Conservation (phyloP, 2,797 vertebrate species). For the Ctenosaura bakeri region DNA sequence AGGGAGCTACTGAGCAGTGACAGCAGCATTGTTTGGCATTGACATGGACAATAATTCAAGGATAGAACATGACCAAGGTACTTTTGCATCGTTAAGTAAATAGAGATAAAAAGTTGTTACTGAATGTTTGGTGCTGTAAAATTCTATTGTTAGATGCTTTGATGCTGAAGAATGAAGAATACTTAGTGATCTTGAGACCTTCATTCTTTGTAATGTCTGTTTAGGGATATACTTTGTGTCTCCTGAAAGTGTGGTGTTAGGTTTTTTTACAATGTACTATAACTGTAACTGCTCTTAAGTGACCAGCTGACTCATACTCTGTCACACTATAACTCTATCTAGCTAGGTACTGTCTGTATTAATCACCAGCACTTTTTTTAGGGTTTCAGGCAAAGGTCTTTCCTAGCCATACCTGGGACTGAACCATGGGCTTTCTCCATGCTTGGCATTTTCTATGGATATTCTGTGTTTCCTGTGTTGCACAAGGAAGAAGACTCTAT, state of each 20-base stretch:
- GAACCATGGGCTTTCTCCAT: background rate
- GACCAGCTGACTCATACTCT: background rate
- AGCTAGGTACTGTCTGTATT: background rate
- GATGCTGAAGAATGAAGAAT: background rate
- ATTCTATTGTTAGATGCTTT: background rate
- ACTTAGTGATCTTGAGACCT: background rate
- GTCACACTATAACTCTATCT: background rate
- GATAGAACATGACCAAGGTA: background rate
- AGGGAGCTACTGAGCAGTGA: background rate
- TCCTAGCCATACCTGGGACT: background rate
- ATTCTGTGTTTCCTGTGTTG: background rate
- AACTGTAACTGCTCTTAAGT: background rate
- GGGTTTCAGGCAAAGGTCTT: too few relatives aligned
- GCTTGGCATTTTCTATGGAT: too few relatives aligned
- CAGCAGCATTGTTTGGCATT: background rate
- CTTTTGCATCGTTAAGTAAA: background rate
- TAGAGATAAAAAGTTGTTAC: background rate
- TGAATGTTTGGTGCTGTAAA: accelerated
- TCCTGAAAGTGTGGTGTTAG: background rate
- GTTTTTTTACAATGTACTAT: background rate
- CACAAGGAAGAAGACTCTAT: background rate
- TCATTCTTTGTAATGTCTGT: background rate
- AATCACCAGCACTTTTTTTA: too few relatives aligned
- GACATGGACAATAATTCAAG: background rate
- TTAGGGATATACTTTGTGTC: background rate